These are phyloP conservation scores for Drosophila sucinea DNA, from an alignment of 1,140 invertebrate species.

Conservation along the genomic window DNA sequence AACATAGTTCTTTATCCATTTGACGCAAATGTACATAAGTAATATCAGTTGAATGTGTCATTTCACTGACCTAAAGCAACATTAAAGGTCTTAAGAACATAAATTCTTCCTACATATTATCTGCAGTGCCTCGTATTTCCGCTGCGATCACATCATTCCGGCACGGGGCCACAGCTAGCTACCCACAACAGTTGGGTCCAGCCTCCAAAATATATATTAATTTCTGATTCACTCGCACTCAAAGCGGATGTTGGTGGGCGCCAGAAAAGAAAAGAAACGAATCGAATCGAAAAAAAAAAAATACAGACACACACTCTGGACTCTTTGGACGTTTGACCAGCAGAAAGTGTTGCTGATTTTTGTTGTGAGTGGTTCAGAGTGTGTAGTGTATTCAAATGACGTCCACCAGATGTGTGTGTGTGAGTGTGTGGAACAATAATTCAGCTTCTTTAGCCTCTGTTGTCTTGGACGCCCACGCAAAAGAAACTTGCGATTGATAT, in stretches of 20 bases:
- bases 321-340: conserved; percentile 60
- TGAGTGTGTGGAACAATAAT: conserved; percentile 30
- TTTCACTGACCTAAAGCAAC: conserved; percentile 74
- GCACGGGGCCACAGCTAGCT: conserved; percentile 1
- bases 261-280: conserved; percentile 23
- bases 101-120: not conserved
- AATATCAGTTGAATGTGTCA: conserved; percentile 24
- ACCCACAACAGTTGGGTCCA: conserved; percentile 27
- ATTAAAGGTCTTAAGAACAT: conserved; percentile 55
- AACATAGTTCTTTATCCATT: too few relatives aligned
- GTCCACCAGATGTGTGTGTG: conserved; percentile 2
- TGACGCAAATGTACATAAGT: too few relatives aligned
- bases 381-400: conserved; percentile 1
- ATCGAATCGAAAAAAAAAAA: too few relatives aligned
- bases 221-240: conserved; percentile 51
- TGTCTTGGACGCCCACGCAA: conserved; percentile 41
- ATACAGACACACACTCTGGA: not conserved
- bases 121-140: conserved; percentile 24
- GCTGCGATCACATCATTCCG: conserved; percentile 27
- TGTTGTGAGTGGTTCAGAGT: conserved; percentile 19
- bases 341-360: conserved; percentile 25
- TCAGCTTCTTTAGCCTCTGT: conserved; percentile 33
- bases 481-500: conserved; percentile 64
- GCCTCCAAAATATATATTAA: conserved; percentile 32
- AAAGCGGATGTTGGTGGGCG: conserved; percentile 71